Conservation (phyloP, 23 tunicate genomes). For the Ciona savignyi region DNA sequence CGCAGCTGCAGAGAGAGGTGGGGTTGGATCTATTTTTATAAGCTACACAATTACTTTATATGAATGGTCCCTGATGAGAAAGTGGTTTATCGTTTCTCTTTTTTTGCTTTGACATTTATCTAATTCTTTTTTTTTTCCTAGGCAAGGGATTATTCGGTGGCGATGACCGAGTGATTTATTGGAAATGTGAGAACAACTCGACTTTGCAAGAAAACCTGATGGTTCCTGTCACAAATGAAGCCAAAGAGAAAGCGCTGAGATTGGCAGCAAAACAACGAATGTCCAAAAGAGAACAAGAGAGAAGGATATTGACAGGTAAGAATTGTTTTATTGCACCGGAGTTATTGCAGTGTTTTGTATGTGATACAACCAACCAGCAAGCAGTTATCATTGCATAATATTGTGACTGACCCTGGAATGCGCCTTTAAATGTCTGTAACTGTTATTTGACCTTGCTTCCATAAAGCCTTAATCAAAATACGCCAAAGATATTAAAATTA, state of each 20-base stretch:
- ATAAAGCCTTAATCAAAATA: no score
- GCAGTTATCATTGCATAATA: no score
- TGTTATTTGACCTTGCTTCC: no score
- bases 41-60: no score
- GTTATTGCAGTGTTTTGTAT: conserved; percentile 79
- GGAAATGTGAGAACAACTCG: conserved; percentile 75
- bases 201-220: conserved; percentile 44
- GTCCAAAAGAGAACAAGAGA: conserved; percentile 60
- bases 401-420: no score
- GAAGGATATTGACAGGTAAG: conserved; percentile 81
- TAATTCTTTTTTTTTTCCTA: no score
- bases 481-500: no score
- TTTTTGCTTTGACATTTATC: not conserved
- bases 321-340: conserved; percentile 59
- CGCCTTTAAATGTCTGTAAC: no score
- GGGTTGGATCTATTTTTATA: not conserved
- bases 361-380: no score
- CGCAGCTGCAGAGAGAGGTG: conserved; percentile 56
- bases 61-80: no score
- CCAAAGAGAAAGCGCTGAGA: conserved; percentile 70
- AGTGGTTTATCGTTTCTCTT: not conserved
- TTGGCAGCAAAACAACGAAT: conserved; percentile 75
- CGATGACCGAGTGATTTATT: conserved; percentile 48
- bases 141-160: conserved; percentile 56
- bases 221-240: conserved; percentile 72